Conservation (phyloP, 2,888 invertebrate species). For the Drosophila suboccidentalis region DNA sequence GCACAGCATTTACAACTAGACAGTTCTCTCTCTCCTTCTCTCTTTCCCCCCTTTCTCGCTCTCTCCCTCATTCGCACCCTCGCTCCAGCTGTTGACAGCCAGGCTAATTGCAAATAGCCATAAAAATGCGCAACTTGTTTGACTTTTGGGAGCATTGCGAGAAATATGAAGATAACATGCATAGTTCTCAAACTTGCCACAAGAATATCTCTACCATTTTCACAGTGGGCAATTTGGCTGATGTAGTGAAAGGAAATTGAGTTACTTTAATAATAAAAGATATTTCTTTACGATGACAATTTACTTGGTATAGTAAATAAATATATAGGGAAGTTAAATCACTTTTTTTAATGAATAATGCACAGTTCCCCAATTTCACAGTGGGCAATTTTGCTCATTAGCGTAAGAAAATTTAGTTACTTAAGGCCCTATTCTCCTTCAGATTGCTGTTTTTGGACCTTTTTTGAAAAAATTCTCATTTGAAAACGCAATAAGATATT, state of each 20-base stretch:
- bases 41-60: background rate
- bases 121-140: constrained; percentile 71
- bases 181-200: background rate
- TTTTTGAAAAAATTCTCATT: no score
- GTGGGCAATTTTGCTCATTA: background rate
- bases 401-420: no score
- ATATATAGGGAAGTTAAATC: no score
- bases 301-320: no score
- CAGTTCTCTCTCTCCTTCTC: background rate
- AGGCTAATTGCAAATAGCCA: constrained; percentile 75
- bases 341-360: no score
- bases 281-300: no score
- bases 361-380: background rate
- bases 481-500: no score
- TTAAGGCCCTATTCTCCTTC: no score
- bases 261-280: no score
- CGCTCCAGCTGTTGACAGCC: constrained; percentile 40
- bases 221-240: background rate
- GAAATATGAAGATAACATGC: constrained; percentile 15
- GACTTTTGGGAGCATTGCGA: constrained; percentile 33
- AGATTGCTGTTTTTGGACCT: no score
- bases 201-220: background rate
- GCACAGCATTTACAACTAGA: background rate
- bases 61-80: background rate
- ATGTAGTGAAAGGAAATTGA: background rate